These are phyloP conservation scores for Dissostichus mawsoni DNA, from an alignment of 2,113 vertebrate genomes.

Conservation along the genomic window DNA sequence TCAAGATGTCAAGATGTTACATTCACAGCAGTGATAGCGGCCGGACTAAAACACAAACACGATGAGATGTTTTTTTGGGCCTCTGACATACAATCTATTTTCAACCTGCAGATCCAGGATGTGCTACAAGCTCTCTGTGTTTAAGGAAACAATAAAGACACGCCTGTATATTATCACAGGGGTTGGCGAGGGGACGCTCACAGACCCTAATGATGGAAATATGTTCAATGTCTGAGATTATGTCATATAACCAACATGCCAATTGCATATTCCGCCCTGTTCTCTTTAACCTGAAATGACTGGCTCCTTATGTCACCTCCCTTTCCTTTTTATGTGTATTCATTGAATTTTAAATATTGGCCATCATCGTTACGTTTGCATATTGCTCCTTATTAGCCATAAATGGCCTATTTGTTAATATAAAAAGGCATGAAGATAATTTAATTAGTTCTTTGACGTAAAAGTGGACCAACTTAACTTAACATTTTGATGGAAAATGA, in stretches of 20 bases:
- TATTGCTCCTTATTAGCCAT: conserved; percentile 70
- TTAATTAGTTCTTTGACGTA: conserved; percentile 20
- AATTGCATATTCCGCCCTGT: conserved; percentile 61
- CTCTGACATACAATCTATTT: conserved; percentile 65
- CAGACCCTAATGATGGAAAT: conserved; percentile 50
- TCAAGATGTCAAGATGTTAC: conserved; percentile 75
- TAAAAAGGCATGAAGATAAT: conserved; percentile 61
- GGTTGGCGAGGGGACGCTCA: conserved; percentile 21
- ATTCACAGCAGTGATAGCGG: conserved; percentile 71
- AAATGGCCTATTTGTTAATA: conserved; percentile 15
- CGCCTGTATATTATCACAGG: background rate
- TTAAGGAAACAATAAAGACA: conserved; percentile 15
- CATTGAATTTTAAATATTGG: conserved; percentile 42
- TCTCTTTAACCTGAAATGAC: conserved; percentile 48
- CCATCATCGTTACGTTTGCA: conserved; percentile 62
- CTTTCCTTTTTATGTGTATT: conserved; percentile 13
- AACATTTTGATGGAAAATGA: conserved; percentile 56
- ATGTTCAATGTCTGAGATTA: conserved; percentile 33
- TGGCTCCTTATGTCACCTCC: conserved; percentile 29
- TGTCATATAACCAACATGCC: conserved; percentile 45
- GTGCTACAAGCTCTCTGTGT: conserved; percentile 59
- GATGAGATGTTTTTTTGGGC: conserved; percentile 34
- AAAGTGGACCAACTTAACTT: conserved; percentile 35
- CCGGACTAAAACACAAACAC: conserved; percentile 51
- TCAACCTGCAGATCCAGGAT: conserved; percentile 50